Conservation (phyloP, 2,113 vertebrate genomes). For the Greenwoodochromis staneri region DNA sequence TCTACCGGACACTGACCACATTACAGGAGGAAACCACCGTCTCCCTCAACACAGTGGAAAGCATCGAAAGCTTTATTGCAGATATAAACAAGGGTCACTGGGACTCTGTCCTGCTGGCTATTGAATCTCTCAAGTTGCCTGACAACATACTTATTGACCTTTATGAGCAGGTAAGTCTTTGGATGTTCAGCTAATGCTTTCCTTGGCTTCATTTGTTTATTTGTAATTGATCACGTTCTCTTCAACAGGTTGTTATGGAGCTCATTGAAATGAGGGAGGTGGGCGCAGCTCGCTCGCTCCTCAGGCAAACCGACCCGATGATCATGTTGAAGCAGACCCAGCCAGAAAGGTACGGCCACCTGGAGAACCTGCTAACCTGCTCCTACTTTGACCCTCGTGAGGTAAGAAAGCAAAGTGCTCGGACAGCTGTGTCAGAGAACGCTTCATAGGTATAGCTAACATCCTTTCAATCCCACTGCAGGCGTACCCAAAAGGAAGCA, state of each 20-base stretch:
- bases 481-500: slow-evolving; percentile 95
- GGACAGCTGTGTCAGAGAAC: background rate
- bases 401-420: slow-evolving; percentile 59
- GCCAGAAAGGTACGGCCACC: slow-evolving; percentile 85
- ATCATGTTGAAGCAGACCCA: slow-evolving; percentile 98
- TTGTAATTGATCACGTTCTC: background rate
- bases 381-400: slow-evolving; percentile 96
- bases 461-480: slow-evolving; percentile 7
- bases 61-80: slow-evolving; percentile 94
- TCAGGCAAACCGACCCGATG: slow-evolving; percentile 96
- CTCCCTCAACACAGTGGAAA: slow-evolving; percentile 94
- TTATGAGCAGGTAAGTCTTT: slow-evolving; percentile 85
- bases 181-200: background rate
- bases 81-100: slow-evolving; percentile 96
- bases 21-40: slow-evolving; percentile 95
- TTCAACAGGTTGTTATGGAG: slow-evolving; percentile 87
- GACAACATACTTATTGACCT: slow-evolving; percentile 96
- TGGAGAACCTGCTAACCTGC: slow-evolving; percentile 88
- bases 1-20: slow-evolving; percentile 86
- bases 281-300: slow-evolving; percentile 89
- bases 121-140: slow-evolving; percentile 93
- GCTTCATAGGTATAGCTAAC: background rate
- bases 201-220: background rate
- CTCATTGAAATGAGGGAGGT: slow-evolving; percentile 93
- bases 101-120: slow-evolving; percentile 94